These are phyloP conservation scores for Deroplatys truncata DNA, from an alignment of 2,888 invertebrate genomes.

Conservation along the genomic window DNA sequence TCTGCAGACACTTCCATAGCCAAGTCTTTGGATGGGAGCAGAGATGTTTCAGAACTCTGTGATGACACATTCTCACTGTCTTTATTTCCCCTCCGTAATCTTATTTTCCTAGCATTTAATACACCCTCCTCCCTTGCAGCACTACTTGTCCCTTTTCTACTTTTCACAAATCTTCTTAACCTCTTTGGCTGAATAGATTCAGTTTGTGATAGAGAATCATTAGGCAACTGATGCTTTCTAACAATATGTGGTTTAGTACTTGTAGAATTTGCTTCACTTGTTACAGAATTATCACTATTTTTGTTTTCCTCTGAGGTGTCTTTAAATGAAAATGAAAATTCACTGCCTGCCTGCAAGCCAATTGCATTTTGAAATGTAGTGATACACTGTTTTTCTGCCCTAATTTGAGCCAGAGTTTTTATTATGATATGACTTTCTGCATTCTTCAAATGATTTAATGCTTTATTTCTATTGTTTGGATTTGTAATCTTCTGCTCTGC, in stretches of 20 bases:
- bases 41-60: not conserved
- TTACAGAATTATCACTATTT: not conserved
- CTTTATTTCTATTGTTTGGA: not conserved
- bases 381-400: conserved; percentile 28
- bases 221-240: not conserved
- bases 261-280: not conserved
- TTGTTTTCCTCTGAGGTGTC: not conserved
- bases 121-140: not conserved
- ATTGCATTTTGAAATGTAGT: not conserved
- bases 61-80: not conserved
- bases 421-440: conserved; percentile 26
- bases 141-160: not conserved
- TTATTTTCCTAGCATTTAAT: not conserved
- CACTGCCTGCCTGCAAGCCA: not conserved
- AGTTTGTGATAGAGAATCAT: not conserved
- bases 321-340: not conserved
- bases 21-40: not conserved
- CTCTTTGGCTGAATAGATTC: not conserved
- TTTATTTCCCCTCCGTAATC: not conserved
- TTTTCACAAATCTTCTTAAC: not conserved
- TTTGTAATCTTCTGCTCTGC: not conserved
- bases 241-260: not conserved
- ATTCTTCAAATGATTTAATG: not conserved
- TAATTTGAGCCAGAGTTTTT: conserved; percentile 35
- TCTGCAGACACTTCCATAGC: not conserved